Conservation (phyloP, 2,888 invertebrate species). For the Portevinia maculata region DNA sequence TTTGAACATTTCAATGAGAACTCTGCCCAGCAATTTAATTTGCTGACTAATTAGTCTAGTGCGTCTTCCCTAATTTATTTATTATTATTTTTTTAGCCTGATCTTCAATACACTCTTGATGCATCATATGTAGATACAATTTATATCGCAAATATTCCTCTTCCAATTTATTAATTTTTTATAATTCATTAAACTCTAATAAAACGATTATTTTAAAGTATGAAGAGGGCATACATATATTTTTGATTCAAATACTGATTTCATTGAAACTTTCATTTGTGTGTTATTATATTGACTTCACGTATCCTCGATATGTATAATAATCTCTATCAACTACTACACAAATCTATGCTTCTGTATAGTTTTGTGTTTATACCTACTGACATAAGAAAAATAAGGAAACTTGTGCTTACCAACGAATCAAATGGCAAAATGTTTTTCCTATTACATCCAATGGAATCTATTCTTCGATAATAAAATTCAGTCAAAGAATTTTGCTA, state of each 20-base stretch:
- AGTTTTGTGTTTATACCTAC: constrained; percentile 43
- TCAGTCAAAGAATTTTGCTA: constrained; percentile 61
- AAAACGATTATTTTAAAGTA: constrained; percentile 15
- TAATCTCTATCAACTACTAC: constrained; percentile 41
- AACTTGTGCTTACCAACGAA: constrained; percentile 64
- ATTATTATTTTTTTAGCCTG: too few species aligned
- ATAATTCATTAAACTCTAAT: too few species aligned
- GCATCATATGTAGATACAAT: too few species aligned
- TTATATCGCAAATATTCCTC: too few species aligned
- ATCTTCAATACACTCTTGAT: too few species aligned
- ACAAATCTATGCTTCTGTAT: constrained; percentile 49
- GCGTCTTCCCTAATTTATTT: too few species aligned
- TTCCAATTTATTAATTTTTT: too few species aligned
- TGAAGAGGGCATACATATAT: too few species aligned
- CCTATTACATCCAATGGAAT: constrained; percentile 74
- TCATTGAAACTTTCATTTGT: constrained; percentile 20
- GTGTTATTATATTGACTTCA: constrained; percentile 47
- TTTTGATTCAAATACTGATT: too few species aligned
- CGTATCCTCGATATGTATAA: constrained; percentile 31
- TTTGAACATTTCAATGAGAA: too few species aligned
- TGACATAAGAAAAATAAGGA: constrained; percentile 38
- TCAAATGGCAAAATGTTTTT: constrained; percentile 73
- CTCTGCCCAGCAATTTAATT: too few species aligned
- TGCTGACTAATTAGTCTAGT: too few species aligned
- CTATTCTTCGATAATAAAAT: constrained; percentile 67